These are phyloP conservation scores for Euura saliciscinereae DNA, from an alignment of 1,140 invertebrate species.

Conservation along the genomic window DNA sequence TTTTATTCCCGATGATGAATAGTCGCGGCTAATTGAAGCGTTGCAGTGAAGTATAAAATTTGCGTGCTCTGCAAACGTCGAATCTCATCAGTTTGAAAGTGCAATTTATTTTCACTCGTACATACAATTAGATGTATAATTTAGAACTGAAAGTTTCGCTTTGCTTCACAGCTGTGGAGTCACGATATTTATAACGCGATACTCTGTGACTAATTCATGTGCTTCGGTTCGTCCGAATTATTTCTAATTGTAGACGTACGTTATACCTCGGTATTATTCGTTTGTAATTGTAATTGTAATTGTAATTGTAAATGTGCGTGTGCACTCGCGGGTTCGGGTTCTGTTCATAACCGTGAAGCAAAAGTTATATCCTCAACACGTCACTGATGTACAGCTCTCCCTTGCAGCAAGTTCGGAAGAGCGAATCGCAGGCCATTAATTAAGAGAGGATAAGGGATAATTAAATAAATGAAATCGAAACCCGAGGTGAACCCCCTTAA, in stretches of 20 bases:
- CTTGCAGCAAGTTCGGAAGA: too few relatives aligned
- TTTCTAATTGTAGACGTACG: too few relatives aligned
- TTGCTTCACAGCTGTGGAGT: not conserved
- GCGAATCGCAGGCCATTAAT: too few relatives aligned
- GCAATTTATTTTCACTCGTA: not conserved
- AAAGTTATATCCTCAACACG: not conserved
- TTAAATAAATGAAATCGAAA: not conserved
- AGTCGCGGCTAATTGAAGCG: too few relatives aligned
- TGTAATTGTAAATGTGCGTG: not conserved
- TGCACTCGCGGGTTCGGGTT: not conserved
- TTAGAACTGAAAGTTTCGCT: not conserved
- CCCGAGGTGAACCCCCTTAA: not conserved
- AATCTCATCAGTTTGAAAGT: not conserved
- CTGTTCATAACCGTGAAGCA: not conserved
- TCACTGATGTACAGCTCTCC: too few relatives aligned
- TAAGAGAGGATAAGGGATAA: not conserved
- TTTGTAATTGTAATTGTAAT: not conserved
- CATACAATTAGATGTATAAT: not conserved
- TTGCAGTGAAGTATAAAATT: too few relatives aligned
- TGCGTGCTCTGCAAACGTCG: too few relatives aligned
- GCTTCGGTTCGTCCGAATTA: too few relatives aligned
- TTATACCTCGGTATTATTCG: too few relatives aligned
- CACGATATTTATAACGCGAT: not conserved
- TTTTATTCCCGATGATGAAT: too few relatives aligned
- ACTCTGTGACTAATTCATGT: too few relatives aligned